phyloP scores from a whole-genome alignment of 2,113 vertebrate species.

The Trogon melanurus region DNA sequence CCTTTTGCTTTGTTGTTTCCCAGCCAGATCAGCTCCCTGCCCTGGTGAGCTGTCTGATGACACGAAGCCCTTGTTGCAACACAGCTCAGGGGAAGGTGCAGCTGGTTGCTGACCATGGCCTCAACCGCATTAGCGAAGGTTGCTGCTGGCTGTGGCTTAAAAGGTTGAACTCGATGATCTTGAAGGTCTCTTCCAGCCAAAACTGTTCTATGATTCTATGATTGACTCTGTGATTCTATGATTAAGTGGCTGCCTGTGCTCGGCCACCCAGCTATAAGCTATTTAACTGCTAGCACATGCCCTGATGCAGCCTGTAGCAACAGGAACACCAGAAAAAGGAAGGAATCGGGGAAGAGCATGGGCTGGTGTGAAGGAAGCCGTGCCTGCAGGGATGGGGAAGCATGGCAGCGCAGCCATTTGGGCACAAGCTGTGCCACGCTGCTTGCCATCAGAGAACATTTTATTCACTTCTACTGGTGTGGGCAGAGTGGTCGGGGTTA shows the following conservation, averaged over 20 bases:
- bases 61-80: neutral
- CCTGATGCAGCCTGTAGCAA: neutral
- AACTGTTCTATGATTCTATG: no score
- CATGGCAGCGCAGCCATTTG: neutral
- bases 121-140: neutral
- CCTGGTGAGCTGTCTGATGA: neutral
- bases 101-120: neutral
- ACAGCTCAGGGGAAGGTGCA: neutral
- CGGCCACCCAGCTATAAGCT: neutral
- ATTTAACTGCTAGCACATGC: neutral
- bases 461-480: neutral
- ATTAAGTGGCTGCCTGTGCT: neutral
- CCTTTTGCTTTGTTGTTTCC: neutral
- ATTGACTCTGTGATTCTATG: no score
- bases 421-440: rapidly evolving
- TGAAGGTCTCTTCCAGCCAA: no score
- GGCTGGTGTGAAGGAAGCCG: neutral
- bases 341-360: neutral
- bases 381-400: rapidly evolving
- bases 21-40: neutral
- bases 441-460: neutral
- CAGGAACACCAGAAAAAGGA: neutral
- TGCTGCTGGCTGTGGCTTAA: neutral
- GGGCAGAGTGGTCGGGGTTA: neutral
- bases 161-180: no score